Evolutionary conservation across 1,140 invertebrate species (phyloP).

Genomic region (Ylistrum balloti): DNA sequence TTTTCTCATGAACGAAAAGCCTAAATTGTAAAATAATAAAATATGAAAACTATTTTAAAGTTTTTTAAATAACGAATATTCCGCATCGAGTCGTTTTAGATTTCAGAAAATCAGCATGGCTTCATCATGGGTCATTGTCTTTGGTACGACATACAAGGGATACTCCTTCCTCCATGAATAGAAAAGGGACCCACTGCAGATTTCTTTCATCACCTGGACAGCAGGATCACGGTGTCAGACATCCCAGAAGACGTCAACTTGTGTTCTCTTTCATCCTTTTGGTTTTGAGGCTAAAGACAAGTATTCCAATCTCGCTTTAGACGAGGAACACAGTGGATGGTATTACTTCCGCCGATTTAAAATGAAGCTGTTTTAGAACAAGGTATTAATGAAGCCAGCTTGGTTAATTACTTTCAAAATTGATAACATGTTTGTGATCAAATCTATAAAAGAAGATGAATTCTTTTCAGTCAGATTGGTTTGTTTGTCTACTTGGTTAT

Average conservation of each 20-base stretch:
- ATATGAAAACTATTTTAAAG: too few species aligned
- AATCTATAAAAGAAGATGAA: too few species aligned
- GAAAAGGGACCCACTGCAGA: background rate
- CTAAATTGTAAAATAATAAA: too few species aligned
- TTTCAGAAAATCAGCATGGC: background rate
- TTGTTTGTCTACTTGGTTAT: too few species aligned
- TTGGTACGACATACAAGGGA: background rate
- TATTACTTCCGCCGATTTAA: conserved; percentile 3
- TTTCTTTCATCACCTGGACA: background rate
- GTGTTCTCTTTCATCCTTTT: conserved; percentile 8
- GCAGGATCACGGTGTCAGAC: background rate
- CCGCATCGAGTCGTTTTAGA: background rate
- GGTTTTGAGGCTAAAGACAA: conserved; percentile 12
- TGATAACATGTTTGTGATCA: too few species aligned
- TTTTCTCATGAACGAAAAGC: too few species aligned
- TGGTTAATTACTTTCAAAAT: too few species aligned
- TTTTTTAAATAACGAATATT: too few species aligned
- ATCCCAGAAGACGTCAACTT: background rate
- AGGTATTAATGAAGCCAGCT: background rate
- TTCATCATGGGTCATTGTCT: background rate
- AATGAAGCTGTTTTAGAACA: background rate
- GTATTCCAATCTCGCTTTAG: background rate
- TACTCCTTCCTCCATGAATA: background rate
- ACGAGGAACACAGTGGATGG: background rate
- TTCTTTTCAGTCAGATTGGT: too few species aligned